Conservation (phyloP, 64 coral and sea anemone genomes). For the Montipora foliosa region DNA sequence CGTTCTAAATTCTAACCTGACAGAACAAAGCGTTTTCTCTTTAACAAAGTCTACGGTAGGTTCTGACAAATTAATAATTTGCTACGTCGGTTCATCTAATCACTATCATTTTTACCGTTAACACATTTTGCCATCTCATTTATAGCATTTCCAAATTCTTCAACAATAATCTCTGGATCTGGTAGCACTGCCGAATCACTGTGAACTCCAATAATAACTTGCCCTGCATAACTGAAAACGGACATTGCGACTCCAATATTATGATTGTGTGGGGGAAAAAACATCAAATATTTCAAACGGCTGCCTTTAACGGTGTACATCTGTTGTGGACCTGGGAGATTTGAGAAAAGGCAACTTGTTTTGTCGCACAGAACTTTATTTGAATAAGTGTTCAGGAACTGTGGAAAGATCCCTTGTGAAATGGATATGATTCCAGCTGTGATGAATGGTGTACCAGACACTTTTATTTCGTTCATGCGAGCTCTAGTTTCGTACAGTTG, state of each 20-base stretch:
- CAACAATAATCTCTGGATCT: constrained; percentile 73
- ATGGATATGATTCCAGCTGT: constrained; percentile 44
- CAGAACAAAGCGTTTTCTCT: too few relatives aligned
- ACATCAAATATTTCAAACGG: constrained; percentile 61
- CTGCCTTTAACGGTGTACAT: constrained; percentile 43
- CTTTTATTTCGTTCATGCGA: constrained; percentile 78
- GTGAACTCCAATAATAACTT: constrained; percentile 77
- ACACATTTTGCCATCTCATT: constrained; percentile 57
- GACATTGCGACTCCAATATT: constrained; percentile 80
- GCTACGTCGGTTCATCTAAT: too few relatives aligned
- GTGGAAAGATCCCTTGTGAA: constrained; percentile 70
- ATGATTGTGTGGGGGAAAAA: constrained; percentile 91
- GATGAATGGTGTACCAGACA: constrained; percentile 81
- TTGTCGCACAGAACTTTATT: constrained; percentile 51
- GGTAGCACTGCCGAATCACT: constrained; percentile 69
- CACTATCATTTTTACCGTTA: background rate
- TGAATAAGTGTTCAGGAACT: constrained; percentile 47
- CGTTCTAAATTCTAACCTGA: too few relatives aligned
- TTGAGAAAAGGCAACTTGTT: constrained; percentile 84
- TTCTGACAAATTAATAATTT: too few relatives aligned
- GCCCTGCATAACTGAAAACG: constrained; percentile 77
- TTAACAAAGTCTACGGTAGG: too few relatives aligned
- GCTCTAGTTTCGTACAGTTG: constrained; percentile 77
- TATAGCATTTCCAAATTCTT: constrained; percentile 74
- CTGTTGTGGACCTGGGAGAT: constrained; percentile 85